A percentile compares a stretch with the other conserved stretches of the same genome.
Evolutionary conservation across 2,797 vertebrate genomes (phyloP).

Genomic region (Tokudaia muenninki): DNA sequence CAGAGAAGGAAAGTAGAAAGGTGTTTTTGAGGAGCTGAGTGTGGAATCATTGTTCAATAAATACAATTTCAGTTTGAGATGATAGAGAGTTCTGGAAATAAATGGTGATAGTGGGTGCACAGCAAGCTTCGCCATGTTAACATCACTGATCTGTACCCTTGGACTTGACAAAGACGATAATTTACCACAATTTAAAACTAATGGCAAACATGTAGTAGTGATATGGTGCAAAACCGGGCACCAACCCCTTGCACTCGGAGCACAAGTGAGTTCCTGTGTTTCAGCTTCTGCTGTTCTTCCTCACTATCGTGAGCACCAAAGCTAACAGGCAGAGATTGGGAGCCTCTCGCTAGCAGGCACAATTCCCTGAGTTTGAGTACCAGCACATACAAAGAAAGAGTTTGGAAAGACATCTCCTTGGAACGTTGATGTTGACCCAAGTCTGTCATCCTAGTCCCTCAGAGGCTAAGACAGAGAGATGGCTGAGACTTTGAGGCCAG

Average conservation of each 20-base stretch:
- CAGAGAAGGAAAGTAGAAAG: not conserved
- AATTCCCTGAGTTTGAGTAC: not conserved
- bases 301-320: not conserved
- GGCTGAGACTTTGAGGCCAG: not conserved
- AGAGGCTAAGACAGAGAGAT: not conserved
- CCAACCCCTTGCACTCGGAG: not conserved
- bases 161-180: not conserved
- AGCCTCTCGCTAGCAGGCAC: not conserved
- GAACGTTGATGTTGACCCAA: not conserved
- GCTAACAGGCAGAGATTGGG: too few relatives aligned
- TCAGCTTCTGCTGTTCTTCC: not conserved
- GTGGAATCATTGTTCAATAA: not conserved
- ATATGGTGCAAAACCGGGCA: not conserved
- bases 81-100: not conserved
- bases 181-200: not conserved
- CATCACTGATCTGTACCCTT: too few relatives aligned
- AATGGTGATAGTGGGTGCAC: not conserved
- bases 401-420: not conserved
- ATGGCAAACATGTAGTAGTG: not conserved
- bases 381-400: not conserved
- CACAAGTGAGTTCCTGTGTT: not conserved
- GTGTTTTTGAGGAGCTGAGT: not conserved
- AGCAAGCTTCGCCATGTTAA: too few relatives aligned
- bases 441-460: not conserved
- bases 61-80: not conserved